phyloP scores from a whole-genome alignment of 1,140 invertebrate species.

The Drosophila mojavensis region DNA sequence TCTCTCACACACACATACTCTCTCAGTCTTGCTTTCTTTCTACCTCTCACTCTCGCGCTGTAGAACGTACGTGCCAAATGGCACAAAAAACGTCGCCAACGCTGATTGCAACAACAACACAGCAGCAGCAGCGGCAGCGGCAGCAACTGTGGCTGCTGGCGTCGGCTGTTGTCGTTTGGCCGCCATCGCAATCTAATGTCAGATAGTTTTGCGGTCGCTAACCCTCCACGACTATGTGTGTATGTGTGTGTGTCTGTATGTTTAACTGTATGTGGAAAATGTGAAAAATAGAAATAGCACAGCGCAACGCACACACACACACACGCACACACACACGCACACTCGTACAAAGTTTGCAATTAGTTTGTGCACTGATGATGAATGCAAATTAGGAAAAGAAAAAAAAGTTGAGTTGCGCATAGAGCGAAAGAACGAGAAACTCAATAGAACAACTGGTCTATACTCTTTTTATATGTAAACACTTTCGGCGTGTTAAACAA shows the following conservation, averaged over 20 bases:
- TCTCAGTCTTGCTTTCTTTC: not conserved
- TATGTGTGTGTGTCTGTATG: slow-evolving; percentile 25
- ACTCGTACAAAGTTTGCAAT: slow-evolving; percentile 60
- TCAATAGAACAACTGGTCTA: not conserved
- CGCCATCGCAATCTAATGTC: slow-evolving; percentile 84
- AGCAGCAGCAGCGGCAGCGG: slow-evolving; percentile 25
- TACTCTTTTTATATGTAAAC: slow-evolving; percentile 4
- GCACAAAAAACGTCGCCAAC: slow-evolving; percentile 45
- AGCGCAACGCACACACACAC: slow-evolving; percentile 17
- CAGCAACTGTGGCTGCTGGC: slow-evolving; percentile 32
- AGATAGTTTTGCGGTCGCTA: slow-evolving; percentile 84
- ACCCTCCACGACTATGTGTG: slow-evolving; percentile 64
- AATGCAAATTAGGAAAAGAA: slow-evolving; percentile 77
- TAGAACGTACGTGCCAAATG: slow-evolving; percentile 58
- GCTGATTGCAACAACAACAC: slow-evolving; percentile 13
- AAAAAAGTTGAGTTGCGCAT: slow-evolving; percentile 16
- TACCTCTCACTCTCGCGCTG: not conserved
- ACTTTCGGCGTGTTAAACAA: too few species aligned
- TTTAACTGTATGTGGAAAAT: slow-evolving; percentile 5
- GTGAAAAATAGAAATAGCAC: slow-evolving; percentile 67
- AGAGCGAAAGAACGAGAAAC: slow-evolving; percentile 17
- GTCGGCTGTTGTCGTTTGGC: slow-evolving; percentile 84
- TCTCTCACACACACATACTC: too few species aligned
- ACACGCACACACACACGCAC: slow-evolving; percentile 42
- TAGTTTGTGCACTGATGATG: slow-evolving; percentile 73